Conservation (phyloP, 2,797 vertebrate genomes). For the Uromys caudimaculatus region DNA sequence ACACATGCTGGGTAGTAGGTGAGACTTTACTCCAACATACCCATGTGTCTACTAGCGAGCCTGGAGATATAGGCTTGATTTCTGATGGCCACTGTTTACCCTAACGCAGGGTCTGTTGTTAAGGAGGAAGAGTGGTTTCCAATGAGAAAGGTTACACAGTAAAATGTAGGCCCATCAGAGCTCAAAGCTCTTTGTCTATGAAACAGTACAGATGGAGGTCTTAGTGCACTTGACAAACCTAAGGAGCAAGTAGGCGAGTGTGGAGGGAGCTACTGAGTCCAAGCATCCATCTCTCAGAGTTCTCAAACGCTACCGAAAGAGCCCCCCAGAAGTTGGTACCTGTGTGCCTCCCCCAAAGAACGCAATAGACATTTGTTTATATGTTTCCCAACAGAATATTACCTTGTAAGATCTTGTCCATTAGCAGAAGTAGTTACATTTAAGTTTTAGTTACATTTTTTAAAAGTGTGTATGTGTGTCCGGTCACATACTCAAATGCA, state of each 20-base stretch:
- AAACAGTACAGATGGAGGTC: fast-evolving
- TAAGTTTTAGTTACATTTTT: background rate
- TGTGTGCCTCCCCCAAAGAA: background rate
- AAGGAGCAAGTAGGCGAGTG: background rate
- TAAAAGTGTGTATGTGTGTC: background rate
- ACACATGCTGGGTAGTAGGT: fast-evolving
- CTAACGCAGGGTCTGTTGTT: background rate
- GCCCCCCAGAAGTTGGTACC: background rate
- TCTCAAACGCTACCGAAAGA: fast-evolving
- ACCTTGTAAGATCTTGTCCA: background rate
- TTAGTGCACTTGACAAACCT: too few species aligned
- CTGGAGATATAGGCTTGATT: background rate
- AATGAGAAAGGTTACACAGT: background rate
- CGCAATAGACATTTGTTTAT: background rate
- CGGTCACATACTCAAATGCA: background rate
- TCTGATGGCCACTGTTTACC: background rate
- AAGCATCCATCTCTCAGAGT: background rate
- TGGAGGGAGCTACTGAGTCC: background rate
- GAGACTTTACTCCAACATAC: fast-evolving
- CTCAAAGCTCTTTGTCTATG: fast-evolving
- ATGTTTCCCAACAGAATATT: background rate
- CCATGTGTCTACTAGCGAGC: fast-evolving
- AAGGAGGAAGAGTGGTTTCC: background rate
- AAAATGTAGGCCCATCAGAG: too few species aligned
- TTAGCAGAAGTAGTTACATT: background rate